These are phyloP conservation scores for Canis aureus DNA, from an alignment of 2,113 vertebrate species.

Conservation along the genomic window DNA sequence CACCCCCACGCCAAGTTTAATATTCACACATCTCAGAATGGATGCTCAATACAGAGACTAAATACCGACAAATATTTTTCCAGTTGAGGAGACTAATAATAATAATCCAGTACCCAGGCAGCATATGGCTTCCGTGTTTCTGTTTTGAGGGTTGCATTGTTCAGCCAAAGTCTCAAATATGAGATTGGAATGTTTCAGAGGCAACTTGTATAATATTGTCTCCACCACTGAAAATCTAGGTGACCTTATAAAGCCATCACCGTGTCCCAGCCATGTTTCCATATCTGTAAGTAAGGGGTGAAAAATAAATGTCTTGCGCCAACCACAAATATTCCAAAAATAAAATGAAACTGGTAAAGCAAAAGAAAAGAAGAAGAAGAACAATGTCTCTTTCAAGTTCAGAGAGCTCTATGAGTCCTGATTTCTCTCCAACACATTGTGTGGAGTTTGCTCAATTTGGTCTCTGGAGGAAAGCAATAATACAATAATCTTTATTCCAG, in stretches of 20 bases:
- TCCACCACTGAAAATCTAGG: constrained; percentile 19
- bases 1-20: neutral
- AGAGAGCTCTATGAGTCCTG: neutral
- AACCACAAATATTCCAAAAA: constrained; percentile 34
- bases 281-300: neutral
- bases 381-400: neutral
- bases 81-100: neutral
- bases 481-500: constrained; percentile 41
- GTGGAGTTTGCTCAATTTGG: neutral
- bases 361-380: neutral
- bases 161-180: constrained; percentile 15
- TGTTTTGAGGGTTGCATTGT: constrained; percentile 9
- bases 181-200: constrained; percentile 38
- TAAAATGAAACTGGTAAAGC: neutral
- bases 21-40: constrained; percentile 32
- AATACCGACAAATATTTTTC: neutral
- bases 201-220: neutral
- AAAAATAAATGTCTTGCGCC: neutral
- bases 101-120: neutral
- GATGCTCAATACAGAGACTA: neutral
- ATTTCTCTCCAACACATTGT: neutral
- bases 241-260: constrained; percentile 40
- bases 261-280: neutral
- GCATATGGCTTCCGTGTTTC: neutral
- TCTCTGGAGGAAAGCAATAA: neutral